A percentile compares a stretch with the other conserved stretches of the same genome.
phyloP scores from a whole-genome alignment of 2,888 invertebrate genomes.

The Apodemia zela region DNA sequence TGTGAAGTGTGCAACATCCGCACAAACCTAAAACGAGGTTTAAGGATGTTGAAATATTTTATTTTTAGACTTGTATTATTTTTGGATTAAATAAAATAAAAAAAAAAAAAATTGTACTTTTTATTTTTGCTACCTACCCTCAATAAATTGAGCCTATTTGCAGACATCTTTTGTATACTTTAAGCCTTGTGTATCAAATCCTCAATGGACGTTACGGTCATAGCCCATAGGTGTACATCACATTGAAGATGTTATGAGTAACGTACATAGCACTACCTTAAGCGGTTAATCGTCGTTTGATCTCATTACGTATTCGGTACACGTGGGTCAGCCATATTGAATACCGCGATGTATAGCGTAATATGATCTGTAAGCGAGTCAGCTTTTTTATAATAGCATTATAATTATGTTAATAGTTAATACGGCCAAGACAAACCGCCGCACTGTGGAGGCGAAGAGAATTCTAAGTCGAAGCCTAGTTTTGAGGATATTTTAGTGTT shows the following conservation, averaged over 20 bases:
- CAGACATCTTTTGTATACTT: no score
- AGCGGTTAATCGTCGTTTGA: constrained; percentile 9
- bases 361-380: background rate
- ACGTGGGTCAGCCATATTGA: constrained; percentile 30
- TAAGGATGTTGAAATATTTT: no score
- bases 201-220: no score
- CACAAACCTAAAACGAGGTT: no score
- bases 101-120: no score
- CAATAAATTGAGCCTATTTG: no score
- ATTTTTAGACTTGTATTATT: no score
- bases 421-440: background rate
- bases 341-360: constrained; percentile 25
- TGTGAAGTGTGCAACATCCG: no score
- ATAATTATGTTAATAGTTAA: background rate
- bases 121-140: no score
- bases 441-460: background rate
- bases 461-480: background rate
- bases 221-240: background rate
- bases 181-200: no score
- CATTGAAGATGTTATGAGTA: background rate
- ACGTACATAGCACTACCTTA: background rate
- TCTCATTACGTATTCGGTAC: constrained; percentile 32
- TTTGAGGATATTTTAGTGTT: no score
- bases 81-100: no score
- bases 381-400: constrained; percentile 4